Conservation (phyloP, 2,888 invertebrate species). For the Phania funesta region DNA sequence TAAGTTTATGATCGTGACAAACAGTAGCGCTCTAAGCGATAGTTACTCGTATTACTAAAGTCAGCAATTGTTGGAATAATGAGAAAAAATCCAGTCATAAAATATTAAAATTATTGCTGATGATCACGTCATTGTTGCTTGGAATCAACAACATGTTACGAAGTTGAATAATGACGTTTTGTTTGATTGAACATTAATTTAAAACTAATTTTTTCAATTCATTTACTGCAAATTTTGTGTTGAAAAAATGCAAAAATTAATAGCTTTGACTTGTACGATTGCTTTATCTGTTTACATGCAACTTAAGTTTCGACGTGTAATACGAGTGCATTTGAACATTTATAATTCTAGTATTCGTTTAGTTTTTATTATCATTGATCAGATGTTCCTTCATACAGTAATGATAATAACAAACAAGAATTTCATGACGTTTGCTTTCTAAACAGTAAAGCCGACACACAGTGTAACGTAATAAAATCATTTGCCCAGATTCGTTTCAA, state of each 20-base stretch:
- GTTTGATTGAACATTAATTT: slow-evolving; percentile 7
- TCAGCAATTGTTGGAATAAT: slow-evolving; percentile 1
- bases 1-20: slow-evolving; percentile 49
- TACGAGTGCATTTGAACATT: slow-evolving; percentile 4
- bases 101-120: slow-evolving; percentile 57
- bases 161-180: slow-evolving; percentile 27
- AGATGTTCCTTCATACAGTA: slow-evolving; percentile 32
- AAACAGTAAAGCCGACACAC: slow-evolving; percentile 26
- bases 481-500: too few species aligned
- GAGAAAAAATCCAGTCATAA: slow-evolving; percentile 24
- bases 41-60: slow-evolving; percentile 23
- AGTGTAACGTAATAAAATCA: slow-evolving; percentile 18
- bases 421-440: slow-evolving; percentile 11
- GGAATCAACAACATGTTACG: not conserved
- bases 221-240: slow-evolving; percentile 27
- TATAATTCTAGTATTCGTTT: slow-evolving; percentile 15
- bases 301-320: not conserved
- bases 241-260: slow-evolving; percentile 23
- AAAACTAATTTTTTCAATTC: not conserved
- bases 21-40: slow-evolving; percentile 49
- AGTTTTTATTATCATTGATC: slow-evolving; percentile 48
- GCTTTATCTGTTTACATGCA: not conserved
- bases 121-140: slow-evolving; percentile 57
- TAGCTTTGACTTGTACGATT: slow-evolving; percentile 17
- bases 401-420: slow-evolving; percentile 37